These are phyloP conservation scores for Megaceryle torquata DNA, from an alignment of 2,113 vertebrate genomes.

Conservation along the genomic window DNA sequence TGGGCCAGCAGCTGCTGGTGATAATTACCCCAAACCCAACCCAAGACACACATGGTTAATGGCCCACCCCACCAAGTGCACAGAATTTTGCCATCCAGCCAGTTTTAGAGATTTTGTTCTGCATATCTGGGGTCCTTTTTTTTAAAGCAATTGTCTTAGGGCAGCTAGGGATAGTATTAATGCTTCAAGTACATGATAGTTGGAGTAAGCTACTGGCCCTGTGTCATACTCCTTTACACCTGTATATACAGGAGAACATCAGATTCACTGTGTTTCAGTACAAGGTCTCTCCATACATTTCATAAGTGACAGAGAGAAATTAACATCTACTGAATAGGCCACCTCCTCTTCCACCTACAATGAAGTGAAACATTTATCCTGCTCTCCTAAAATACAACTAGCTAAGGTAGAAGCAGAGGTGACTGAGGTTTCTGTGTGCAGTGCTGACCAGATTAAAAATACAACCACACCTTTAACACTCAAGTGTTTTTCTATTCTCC, in stretches of 20 bases:
- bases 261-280: neutral
- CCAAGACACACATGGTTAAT: neutral
- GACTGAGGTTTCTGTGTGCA: neutral
- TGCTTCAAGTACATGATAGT: neutral
- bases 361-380: neutral
- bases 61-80: rapidly evolving
- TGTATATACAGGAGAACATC: neutral
- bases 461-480: neutral
- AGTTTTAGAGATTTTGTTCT: neutral
- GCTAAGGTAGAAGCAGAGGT: neutral
- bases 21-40: too few relatives aligned
- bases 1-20: too few relatives aligned
- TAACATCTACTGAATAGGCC: neutral
- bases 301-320: neutral
- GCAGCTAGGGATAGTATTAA: neutral
- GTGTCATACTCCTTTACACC: neutral
- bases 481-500: neutral
- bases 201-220: neutral
- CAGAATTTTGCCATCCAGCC: neutral
- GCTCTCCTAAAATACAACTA: neutral
- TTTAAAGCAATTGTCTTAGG: neutral
- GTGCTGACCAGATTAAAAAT: neutral
- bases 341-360: neutral
- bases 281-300: neutral
- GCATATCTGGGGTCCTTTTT: neutral